phyloP scores from a whole-genome alignment of 2,888 invertebrate species.

The Harpagoxenus sublaevis region DNA sequence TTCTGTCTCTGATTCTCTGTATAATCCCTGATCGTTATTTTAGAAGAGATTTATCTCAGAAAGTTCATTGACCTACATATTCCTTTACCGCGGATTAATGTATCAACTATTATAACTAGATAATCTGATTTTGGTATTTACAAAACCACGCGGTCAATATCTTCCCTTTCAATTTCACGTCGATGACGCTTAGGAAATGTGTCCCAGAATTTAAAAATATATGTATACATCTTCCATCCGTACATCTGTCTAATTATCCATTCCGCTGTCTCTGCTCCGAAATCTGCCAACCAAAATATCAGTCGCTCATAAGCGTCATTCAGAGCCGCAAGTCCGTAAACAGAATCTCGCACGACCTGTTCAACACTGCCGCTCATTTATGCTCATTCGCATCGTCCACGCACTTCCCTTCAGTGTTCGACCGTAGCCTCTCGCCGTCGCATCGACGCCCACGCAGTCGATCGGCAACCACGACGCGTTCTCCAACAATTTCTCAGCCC shows the following conservation, averaged over 20 bases:
- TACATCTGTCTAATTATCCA: not conserved
- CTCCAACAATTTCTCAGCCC: conserved; percentile 23
- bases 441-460: conserved; percentile 42
- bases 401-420: conserved; percentile 31
- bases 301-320: not conserved
- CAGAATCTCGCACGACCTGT: conserved; percentile 2
- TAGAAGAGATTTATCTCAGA: not conserved
- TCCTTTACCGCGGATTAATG: not conserved
- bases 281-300: not conserved
- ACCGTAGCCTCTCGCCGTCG: conserved; percentile 1
- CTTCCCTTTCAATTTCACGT: not conserved
- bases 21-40: not conserved
- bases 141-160: not conserved
- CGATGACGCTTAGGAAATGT: no score
- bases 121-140: not conserved
- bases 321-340: not conserved
- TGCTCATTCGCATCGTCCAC: conserved; percentile 17
- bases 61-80: not conserved
- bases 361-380: conserved; percentile 1
- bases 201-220: not conserved
- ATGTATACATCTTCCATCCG: not conserved
- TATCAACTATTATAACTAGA: not conserved
- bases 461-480: conserved; percentile 36
- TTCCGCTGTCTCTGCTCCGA: not conserved
- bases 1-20: not conserved